phyloP scores from a whole-genome alignment of 2,888 invertebrate species.

The Calliopum simillimum region DNA sequence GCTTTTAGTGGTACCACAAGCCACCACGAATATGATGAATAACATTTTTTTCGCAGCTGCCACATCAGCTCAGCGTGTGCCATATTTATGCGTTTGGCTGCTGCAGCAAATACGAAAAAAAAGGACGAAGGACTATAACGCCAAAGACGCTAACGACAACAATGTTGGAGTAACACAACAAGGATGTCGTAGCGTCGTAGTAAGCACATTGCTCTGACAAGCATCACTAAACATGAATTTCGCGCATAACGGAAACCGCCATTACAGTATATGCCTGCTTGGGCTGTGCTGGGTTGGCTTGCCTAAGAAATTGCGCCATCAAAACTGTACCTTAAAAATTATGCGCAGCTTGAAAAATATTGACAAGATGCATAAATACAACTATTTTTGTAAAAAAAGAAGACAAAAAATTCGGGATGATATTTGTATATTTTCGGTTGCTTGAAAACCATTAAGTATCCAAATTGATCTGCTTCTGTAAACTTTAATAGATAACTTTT shows the following conservation, averaged over 20 bases:
- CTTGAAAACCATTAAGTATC: too few species aligned
- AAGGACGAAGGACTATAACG: neutral
- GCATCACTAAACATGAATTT: slow-evolving; percentile 38
- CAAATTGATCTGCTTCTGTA: too few species aligned
- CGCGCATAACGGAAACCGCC: slow-evolving; percentile 20
- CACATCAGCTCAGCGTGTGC: neutral
- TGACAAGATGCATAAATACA: too few species aligned
- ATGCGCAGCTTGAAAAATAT: too few species aligned
- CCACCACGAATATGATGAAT: slow-evolving; percentile 40
- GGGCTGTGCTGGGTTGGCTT: neutral
- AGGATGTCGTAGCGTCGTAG: slow-evolving; percentile 2
- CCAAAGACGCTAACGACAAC: neutral
- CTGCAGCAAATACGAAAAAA: neutral
- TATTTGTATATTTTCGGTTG: too few species aligned
- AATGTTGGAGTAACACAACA: neutral
- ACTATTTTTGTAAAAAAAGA: too few species aligned
- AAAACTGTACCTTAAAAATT: too few species aligned
- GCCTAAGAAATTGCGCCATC: too few species aligned
- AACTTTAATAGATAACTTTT: too few species aligned
- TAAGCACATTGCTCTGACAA: slow-evolving; percentile 29
- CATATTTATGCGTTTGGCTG: neutral
- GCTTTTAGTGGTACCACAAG: slow-evolving; percentile 27
- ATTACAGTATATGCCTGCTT: slow-evolving; percentile 1
- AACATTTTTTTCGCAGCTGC: slow-evolving; percentile 38
- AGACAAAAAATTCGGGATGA: too few species aligned